Percentiles rank a stretch among this genome's conserved stretches.
Conservation (phyloP, 2,797 vertebrate genomes). For the Phalanger gymnotis region DNA sequence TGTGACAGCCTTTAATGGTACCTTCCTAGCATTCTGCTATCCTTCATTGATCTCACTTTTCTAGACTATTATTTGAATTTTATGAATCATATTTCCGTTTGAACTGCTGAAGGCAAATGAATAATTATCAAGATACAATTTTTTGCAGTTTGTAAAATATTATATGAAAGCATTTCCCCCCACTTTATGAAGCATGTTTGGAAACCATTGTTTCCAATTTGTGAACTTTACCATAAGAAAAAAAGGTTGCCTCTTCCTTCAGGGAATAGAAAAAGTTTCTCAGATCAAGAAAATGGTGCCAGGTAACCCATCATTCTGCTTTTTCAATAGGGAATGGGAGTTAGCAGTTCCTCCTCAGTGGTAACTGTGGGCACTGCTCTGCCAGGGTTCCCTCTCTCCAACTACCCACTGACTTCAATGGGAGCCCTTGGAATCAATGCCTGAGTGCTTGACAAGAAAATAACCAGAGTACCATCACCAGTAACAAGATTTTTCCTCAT, state of each 20-base stretch:
- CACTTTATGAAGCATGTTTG: constrained; percentile 29
- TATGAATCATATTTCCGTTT: constrained; percentile 77
- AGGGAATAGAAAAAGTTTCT: constrained; percentile 55
- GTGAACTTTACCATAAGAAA: constrained; percentile 40
- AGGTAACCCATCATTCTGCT: constrained; percentile 51
- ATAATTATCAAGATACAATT: constrained; percentile 67
- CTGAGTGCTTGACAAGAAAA: constrained; percentile 13
- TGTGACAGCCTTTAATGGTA: constrained; percentile 81
- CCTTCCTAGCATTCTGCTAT: constrained; percentile 76
- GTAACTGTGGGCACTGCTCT: constrained; percentile 5
- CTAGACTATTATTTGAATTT: constrained; percentile 84
- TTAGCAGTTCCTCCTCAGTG: constrained; percentile 27
- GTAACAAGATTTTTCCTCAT: constrained; percentile 13
- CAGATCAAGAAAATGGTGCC: constrained; percentile 58
- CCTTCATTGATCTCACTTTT: constrained; percentile 79
- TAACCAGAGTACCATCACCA: not conserved
- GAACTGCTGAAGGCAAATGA: constrained; percentile 72
- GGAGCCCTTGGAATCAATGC: constrained; percentile 19
- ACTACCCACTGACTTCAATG: not conserved
- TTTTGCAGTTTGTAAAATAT: constrained; percentile 61
- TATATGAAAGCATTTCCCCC: constrained; percentile 55
- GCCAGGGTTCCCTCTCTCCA: not conserved
- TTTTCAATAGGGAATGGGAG: constrained; percentile 25
- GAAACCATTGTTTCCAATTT: constrained; percentile 51
- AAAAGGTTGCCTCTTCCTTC: constrained; percentile 62